These are phyloP conservation scores for Porites australiensis DNA, from an alignment of 64 coral and sea anemone genomes.

Conservation along the genomic window DNA sequence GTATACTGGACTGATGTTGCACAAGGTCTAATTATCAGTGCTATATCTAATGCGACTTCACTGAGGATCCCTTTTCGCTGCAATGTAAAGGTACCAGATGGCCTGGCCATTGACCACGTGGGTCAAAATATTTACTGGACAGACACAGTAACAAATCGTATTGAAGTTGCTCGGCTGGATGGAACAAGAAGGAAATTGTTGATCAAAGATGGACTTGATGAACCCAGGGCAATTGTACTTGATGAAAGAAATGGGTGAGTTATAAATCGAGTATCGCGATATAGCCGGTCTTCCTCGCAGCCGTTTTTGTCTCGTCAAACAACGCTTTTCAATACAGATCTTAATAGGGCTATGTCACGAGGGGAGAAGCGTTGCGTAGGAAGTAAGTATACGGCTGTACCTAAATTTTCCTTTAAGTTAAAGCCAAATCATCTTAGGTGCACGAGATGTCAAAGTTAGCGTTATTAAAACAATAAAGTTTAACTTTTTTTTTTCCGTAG, in stretches of 20 bases:
- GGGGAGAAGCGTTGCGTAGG: too few relatives aligned
- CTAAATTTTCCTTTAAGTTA: too few relatives aligned
- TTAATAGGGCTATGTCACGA: too few relatives aligned
- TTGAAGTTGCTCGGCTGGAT: conserved; percentile 73
- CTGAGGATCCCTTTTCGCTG: conserved; percentile 18
- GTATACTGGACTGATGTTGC: conserved; percentile 80
- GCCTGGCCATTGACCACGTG: conserved; percentile 61
- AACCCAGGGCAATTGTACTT: conserved; percentile 65
- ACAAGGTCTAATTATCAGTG: conserved; percentile 46
- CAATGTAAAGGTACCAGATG: conserved; percentile 37
- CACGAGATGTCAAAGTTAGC: too few relatives aligned
- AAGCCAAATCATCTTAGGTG: too few relatives aligned
- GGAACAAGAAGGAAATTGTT: conserved; percentile 60
- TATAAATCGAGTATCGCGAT: neutral
- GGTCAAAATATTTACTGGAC: conserved; percentile 76
- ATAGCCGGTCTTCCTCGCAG: too few relatives aligned
- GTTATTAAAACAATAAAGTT: too few relatives aligned
- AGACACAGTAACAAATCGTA: conserved; percentile 71
- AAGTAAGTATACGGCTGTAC: too few relatives aligned
- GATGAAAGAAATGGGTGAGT: conserved; percentile 73
- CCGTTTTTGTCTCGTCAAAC: too few relatives aligned
- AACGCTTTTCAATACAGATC: too few relatives aligned
- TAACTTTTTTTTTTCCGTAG: too few relatives aligned
- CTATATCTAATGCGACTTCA: conserved; percentile 51
- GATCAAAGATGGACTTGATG: conserved; percentile 68